A percentile compares a stretch with the other conserved stretches of the same genome.
Evolutionary conservation across 2,888 invertebrate genomes (phyloP).

Genomic region (Melikaiella ostensackeni): DNA sequence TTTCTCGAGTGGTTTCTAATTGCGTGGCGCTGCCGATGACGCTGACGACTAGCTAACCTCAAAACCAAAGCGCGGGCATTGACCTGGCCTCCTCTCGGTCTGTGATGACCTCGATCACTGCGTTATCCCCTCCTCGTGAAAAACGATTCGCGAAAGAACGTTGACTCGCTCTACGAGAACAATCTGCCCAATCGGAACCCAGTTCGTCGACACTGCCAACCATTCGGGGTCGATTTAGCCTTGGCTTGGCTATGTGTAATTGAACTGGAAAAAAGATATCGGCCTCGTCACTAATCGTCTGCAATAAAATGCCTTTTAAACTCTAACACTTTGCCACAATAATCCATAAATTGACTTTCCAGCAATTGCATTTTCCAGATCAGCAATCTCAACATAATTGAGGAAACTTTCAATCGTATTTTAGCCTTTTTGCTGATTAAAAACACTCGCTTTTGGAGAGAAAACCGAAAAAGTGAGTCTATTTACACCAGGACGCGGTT

Average conservation of each 20-base stretch:
- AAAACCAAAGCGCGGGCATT: slow-evolving; percentile 45
- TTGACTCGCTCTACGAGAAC: slow-evolving; percentile 3
- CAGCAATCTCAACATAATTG: not conserved
- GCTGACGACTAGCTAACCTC: slow-evolving; percentile 41
- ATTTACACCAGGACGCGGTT: no score
- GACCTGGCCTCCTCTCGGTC: slow-evolving; percentile 47
- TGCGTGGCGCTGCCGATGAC: slow-evolving; percentile 40
- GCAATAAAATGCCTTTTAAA: slow-evolving; percentile 6
- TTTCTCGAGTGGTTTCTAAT: slow-evolving; percentile 42
- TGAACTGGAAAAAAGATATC: slow-evolving; percentile 14
- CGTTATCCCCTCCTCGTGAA: slow-evolving; percentile 46
- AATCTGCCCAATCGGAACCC: slow-evolving; percentile 48
- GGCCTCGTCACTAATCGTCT: slow-evolving; percentile 7
- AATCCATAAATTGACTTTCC: slow-evolving; percentile 3
- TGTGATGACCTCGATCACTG: slow-evolving; percentile 51
- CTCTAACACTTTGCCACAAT: not conserved
- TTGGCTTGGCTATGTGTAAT: slow-evolving; percentile 9
- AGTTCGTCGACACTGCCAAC: slow-evolving; percentile 50
- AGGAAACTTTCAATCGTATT: not conserved
- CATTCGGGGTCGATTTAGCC: slow-evolving; percentile 11
- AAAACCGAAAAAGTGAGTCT: no score
- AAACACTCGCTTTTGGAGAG: no score
- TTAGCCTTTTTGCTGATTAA: no score
- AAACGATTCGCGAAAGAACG: slow-evolving; percentile 47
- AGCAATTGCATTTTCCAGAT: slow-evolving; percentile 9